These are phyloP conservation scores for Myrmecophaga tridactyla DNA, from an alignment of 2,113 vertebrate genomes.

Conservation along the genomic window DNA sequence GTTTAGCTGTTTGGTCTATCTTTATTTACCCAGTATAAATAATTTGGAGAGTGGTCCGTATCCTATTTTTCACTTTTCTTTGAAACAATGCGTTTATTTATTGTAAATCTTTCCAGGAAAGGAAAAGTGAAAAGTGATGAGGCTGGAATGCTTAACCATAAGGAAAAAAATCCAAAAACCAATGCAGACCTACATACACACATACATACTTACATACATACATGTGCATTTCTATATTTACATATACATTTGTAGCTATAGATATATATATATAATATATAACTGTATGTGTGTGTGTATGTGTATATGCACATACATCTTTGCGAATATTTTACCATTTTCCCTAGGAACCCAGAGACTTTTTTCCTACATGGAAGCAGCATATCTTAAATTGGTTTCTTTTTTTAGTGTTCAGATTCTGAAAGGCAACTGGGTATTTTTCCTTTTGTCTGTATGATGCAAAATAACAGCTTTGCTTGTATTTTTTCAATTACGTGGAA, in stretches of 20 bases:
- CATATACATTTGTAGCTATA: neutral
- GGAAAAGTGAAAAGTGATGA: constrained; percentile 49
- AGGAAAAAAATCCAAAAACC: constrained; percentile 36
- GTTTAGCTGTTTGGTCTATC: neutral
- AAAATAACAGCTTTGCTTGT: constrained; percentile 69
- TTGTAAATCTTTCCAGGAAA: constrained; percentile 34
- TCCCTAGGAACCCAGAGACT: constrained; percentile 22
- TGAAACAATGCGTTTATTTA: constrained; percentile 16
- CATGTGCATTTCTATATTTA: neutral
- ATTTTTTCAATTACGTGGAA: constrained; percentile 65
- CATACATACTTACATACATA: neutral
- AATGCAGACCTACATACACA: neutral
- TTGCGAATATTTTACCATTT: constrained; percentile 52
- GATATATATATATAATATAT: neutral
- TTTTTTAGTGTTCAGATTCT: constrained; percentile 53
- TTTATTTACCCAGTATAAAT: neutral
- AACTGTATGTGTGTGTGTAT: neutral
- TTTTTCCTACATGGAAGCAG: constrained; percentile 33
- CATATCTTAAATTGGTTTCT: constrained; percentile 50
- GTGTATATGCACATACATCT: neutral
- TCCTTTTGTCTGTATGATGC: constrained; percentile 64
- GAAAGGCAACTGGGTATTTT: constrained; percentile 53
- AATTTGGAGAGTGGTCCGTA: neutral
- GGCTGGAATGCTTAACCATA: constrained; percentile 18
- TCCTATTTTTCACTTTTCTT: neutral